Base-by-base conservation (phyloP, 2,797 vertebrate genomes). In the Phrynocephalus vlangalii region DNA sequence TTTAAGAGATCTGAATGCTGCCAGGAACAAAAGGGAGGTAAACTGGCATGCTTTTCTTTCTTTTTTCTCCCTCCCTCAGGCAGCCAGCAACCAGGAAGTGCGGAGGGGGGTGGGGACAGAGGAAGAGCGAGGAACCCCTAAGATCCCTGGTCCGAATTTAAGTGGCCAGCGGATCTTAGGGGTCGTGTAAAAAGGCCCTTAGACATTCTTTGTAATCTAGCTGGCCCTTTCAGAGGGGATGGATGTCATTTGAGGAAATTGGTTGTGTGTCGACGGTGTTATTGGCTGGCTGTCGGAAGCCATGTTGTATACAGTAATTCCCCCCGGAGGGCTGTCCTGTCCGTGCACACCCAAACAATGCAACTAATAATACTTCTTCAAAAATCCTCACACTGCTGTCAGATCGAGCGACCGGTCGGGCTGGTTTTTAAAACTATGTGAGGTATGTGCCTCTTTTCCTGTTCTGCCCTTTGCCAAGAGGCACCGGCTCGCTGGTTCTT, bases 361-460 rank as follows among this genome's bases (percentile, higher is more conserved):
- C 22, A 56, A 8, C 10, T 11, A 56, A 56, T 56, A 56, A 56
- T 56, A 56, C 52, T 56, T 56, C 52, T 44, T 44, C 22, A 87
- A 63, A 50, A 84, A 38, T 33, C 26, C 52, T 80, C 76, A 50
- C 70, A 28, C 30, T 28, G 30, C 83, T 44, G 7, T 24, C 77
- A n/a, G 28, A 24, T 7, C 28, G 20, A 24, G 7, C 18, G 56
- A 88, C 87, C 15, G 26, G 87, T 70, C 28, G 13, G 60, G 63
- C 87, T 66, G 60, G 83, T 76, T 85, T 85, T 24, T 30, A 68
- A 67, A 88, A 76, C 52, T 71, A 88, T 79, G 78, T 44, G 1
- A 68, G 13, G 70, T 56, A 88, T 88, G 87, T 6, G 0, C 24
- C 18, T 81, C 38, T 44, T 81, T 88, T 88, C 87, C 87, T 68